phyloP scores from a whole-genome alignment of 2,888 invertebrate species.

The Platypus cylindrus region DNA sequence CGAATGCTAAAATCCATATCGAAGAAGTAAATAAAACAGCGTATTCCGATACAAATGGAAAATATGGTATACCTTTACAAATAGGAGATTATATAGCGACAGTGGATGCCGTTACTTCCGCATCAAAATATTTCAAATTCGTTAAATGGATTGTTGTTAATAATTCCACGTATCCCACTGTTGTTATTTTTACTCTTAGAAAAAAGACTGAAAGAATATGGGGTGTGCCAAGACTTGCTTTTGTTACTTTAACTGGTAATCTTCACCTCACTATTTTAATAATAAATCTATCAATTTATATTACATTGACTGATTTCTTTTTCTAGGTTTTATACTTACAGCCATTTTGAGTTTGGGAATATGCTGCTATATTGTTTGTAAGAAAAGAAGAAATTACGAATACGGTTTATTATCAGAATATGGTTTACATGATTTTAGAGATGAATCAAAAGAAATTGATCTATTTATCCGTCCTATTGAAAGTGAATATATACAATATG shows the following conservation, averaged over 20 bases:
- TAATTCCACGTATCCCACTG: slow-evolving; percentile 35
- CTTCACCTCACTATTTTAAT: not conserved
- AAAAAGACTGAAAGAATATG: slow-evolving; percentile 51
- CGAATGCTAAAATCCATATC: slow-evolving; percentile 38
- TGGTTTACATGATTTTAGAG: slow-evolving; percentile 22
- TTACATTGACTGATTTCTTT: slow-evolving; percentile 3
- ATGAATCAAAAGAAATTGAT: slow-evolving; percentile 24
- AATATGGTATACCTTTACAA: slow-evolving; percentile 39
- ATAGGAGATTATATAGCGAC: slow-evolving; percentile 41
- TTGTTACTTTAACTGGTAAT: slow-evolving; percentile 59
- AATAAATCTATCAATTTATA: slow-evolving; percentile 1
- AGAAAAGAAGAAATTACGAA: slow-evolving; percentile 23
- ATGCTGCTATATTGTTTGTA: slow-evolving; percentile 44
- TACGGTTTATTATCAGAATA: slow-evolving; percentile 26
- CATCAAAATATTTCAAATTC: slow-evolving; percentile 46
- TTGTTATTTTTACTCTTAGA: slow-evolving; percentile 56
- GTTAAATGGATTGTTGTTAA: slow-evolving; percentile 35
- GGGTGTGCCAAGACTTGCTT: slow-evolving; percentile 64
- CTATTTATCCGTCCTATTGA: slow-evolving; percentile 22
- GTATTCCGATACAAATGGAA: slow-evolving; percentile 35
- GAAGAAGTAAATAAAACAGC: slow-evolving; percentile 34
- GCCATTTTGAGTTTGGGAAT: slow-evolving; percentile 40
- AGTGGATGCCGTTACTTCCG: too few species aligned
- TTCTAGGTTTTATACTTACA: slow-evolving; percentile 44
- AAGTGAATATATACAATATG: slow-evolving; percentile 17